Percentiles rank a stretch among this genome's conserved stretches.
phyloP scores from a whole-genome alignment of 2,113 vertebrate species.

The Pagrus major region DNA sequence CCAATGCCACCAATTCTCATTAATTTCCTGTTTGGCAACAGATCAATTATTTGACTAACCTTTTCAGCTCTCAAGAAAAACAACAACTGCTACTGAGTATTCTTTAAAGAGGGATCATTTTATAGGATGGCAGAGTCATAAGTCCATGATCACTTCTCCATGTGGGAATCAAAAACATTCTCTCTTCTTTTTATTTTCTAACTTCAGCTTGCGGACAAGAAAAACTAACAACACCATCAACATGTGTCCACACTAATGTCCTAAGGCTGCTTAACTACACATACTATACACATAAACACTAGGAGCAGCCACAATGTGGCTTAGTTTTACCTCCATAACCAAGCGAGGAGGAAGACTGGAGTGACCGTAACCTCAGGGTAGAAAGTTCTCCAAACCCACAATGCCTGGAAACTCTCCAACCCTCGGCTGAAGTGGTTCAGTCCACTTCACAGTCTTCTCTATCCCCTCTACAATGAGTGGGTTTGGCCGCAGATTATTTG shows the following conservation, averaged over 20 bases:
- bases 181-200: neutral
- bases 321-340: conserved; percentile 65
- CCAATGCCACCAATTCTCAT: too few species aligned
- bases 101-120: neutral
- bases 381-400: conserved; percentile 79
- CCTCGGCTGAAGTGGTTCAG: conserved; percentile 38
- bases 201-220: neutral
- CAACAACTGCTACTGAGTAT: neutral
- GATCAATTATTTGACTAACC: neutral
- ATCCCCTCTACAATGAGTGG: conserved; percentile 47
- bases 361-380: conserved; percentile 79
- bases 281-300: conserved; percentile 52
- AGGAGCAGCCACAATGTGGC: conserved; percentile 73
- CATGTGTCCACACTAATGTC: conserved; percentile 42
- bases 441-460: conserved; percentile 62
- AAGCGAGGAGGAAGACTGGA: conserved; percentile 60
- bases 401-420: conserved; percentile 74
- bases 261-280: conserved; percentile 26
- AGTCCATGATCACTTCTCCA: neutral
- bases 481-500: conserved; percentile 38
- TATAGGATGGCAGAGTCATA: neutral
- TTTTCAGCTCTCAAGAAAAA: neutral
- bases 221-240: neutral
- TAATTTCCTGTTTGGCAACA: neutral
- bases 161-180: conserved; percentile 22